Base-by-base conservation (phyloP, 2,113 vertebrate genomes). In the Emberiza fucata region DNA sequence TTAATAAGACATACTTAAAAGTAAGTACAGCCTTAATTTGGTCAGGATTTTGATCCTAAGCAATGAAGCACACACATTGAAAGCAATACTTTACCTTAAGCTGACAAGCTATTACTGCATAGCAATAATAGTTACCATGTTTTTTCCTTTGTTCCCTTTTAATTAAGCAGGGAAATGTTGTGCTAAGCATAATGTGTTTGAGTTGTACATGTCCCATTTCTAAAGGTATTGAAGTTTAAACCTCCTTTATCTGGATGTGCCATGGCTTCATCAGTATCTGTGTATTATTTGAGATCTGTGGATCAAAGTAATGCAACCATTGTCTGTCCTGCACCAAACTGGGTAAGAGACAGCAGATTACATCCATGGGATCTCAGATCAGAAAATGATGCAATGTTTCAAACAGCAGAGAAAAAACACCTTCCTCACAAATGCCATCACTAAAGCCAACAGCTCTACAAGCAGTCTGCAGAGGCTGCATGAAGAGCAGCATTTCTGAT, bases 121-220 rank as follows among this genome's bases (percentile, higher is more conserved):
- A 11, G 11, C 25, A 89, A 29, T 82, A 69, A 72, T 39, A 6
- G 39, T 72, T 72, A 22, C 14, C 4, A 0, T 54, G 19, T 37
- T 51, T 81, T 79, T 86, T 45, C 3, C 25, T 90, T 76, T 37
- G 31, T 53, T 90, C 21, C 6, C 12, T 61, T 91, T 70, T 51
- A 91, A 88, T 91, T 77, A 70, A 27, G 12, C n/a, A 79, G 81
- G n/a, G 72, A 95, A 91, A 80, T 12, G 6, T 44, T 54, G 54
- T 29, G n/a, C 33, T 69, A 37, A 82, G 42, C 50, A 54, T 42
- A 63, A 50, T 0, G 0, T 18, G 8, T 60, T 86, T 60, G 57
- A 50, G 11, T 66, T 57, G 29, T 31, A 10, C 12, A 6, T 23
- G 25, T 13, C 14, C 45, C 10, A 4, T 69, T 69, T 88, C 31